Percentiles rank a stretch among this genome's conserved stretches.
These are phyloP conservation scores for Drosophila sechellia DNA, from an alignment of 1,140 invertebrate genomes.

Conservation along the genomic window DNA sequence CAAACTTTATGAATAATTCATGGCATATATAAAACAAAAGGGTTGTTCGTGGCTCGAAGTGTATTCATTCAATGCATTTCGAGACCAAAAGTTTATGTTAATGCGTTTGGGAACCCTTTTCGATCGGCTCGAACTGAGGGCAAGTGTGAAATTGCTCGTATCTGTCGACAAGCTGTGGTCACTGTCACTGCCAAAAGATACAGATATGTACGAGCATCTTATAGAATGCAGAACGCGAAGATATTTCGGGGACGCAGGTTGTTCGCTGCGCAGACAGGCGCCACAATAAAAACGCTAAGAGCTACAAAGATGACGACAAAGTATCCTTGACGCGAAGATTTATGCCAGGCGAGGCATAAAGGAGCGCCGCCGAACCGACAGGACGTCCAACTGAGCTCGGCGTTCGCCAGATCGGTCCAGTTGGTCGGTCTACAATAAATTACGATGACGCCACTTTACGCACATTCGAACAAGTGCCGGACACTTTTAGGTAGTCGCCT, in stretches of 20 bases:
- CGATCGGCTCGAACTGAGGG: conserved; percentile 40
- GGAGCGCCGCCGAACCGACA: conserved; percentile 42
- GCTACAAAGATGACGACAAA: conserved; percentile 81
- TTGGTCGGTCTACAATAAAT: conserved; percentile 67
- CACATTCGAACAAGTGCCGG: conserved; percentile 81
- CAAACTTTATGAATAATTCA: conserved; percentile 74
- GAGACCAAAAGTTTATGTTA: conserved; percentile 74
- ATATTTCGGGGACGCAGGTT: conserved; percentile 29
- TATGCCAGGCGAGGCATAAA: conserved; percentile 58
- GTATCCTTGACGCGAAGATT: conserved; percentile 82
- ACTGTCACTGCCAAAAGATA: conserved; percentile 50
- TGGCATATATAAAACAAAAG: conserved; percentile 42
- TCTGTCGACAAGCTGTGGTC: conserved; percentile 83
- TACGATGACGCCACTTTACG: conserved; percentile 82
- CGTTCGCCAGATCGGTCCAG: neutral
- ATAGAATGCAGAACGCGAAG: conserved; percentile 31
- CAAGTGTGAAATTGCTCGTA: conserved; percentile 84
- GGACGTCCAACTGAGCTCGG: conserved; percentile 73
- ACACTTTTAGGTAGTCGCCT: conserved; percentile 73
- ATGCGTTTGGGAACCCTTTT: conserved; percentile 35
- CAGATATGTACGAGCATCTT: conserved; percentile 22
- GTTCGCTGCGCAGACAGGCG: conserved; percentile 68
- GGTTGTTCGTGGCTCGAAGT: conserved; percentile 17
- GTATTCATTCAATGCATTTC: conserved; percentile 22
- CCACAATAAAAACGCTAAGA: conserved; percentile 79